Conservation (phyloP, 2,888 invertebrate species). For the Meteorus cinctellus region DNA sequence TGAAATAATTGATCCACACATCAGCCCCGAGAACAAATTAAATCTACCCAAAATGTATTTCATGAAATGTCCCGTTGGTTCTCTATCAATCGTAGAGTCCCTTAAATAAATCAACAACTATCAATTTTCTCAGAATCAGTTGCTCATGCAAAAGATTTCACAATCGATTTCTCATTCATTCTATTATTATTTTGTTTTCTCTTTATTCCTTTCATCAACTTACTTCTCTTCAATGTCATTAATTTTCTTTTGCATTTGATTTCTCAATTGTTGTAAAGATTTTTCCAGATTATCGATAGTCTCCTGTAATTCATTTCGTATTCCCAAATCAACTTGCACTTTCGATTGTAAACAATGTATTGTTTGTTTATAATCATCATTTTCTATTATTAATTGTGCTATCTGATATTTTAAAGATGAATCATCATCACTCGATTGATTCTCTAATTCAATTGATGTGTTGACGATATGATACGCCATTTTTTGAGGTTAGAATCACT, state of each 20-base stretch:
- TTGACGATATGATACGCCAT: conserved; percentile 34
- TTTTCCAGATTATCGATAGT: conserved; percentile 53
- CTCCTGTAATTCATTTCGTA: conserved; percentile 57
- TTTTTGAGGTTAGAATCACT: conserved; percentile 46
- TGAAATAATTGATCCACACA: too few species aligned
- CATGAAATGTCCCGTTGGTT: too few species aligned
- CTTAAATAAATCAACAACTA: too few species aligned
- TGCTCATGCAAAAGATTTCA: too few species aligned
- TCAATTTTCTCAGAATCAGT: too few species aligned
- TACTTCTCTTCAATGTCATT: conserved; percentile 51
- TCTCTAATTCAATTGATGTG: conserved; percentile 34
- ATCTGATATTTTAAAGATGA: conserved; percentile 42
- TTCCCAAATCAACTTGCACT: conserved; percentile 48
- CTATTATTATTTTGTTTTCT: not conserved
- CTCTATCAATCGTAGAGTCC: too few species aligned
- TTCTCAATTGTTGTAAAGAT: conserved; percentile 35
- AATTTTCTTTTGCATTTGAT: conserved; percentile 41
- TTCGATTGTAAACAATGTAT: conserved; percentile 55
- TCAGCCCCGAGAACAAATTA: too few species aligned
- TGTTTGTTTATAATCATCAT: conserved; percentile 58
- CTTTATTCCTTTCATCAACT: conserved; percentile 1
- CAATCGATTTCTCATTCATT: too few species aligned
- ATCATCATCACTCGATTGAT: conserved; percentile 36
- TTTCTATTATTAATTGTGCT: conserved; percentile 45
- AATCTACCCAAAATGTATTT: too few species aligned